Evolutionary conservation across 2,113 vertebrate species (phyloP).

Genomic region (Corythoichthys haematopterus): DNA sequence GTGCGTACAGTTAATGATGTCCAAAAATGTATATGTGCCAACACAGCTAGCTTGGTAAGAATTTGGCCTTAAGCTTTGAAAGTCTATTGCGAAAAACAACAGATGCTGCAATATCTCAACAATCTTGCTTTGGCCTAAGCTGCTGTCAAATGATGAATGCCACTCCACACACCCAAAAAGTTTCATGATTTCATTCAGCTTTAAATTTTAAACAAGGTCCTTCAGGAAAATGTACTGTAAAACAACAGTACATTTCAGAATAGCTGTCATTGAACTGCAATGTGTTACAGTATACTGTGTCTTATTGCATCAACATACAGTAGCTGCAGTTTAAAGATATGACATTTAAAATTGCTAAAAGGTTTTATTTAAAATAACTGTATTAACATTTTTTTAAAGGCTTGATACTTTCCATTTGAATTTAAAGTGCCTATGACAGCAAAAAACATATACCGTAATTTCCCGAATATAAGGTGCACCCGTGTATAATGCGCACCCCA

Average conservation of each 20-base stretch:
- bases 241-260: neutral
- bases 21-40: constrained; percentile 6
- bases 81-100: constrained; percentile 47
- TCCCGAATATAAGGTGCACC: too few species aligned
- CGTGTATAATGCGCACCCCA: too few species aligned
- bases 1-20: constrained; percentile 12
- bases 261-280: neutral
- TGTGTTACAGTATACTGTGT: neutral
- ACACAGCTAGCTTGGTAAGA: neutral
- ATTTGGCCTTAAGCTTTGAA: constrained; percentile 50
- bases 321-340: neutral
- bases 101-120: constrained; percentile 57
- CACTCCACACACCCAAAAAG: constrained; percentile 3
- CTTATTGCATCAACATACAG: neutral
- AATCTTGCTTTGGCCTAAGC: constrained; percentile 38
- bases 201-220: neutral
- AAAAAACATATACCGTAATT: too few species aligned
- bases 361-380: neutral
- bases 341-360: neutral
- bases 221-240: neutral
- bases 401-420: neutral
- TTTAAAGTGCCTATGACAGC: too few species aligned
- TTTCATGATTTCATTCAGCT: constrained; percentile 35
- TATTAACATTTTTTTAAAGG: neutral
- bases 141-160: constrained; percentile 28